phyloP scores from a whole-genome alignment of 1,140 invertebrate genomes.

The Diabrotica virgifera region DNA sequence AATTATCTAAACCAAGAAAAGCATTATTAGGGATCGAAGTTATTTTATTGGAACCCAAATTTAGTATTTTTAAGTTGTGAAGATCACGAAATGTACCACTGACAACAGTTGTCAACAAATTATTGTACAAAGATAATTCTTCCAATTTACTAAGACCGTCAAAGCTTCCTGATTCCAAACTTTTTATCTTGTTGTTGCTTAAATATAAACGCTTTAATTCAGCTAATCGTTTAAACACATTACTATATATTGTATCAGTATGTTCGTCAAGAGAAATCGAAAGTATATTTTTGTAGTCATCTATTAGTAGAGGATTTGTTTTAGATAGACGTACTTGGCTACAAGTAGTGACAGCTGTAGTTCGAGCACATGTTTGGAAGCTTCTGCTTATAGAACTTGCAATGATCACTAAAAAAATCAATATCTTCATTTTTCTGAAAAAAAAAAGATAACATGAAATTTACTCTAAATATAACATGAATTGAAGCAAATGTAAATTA shows the following conservation, averaged over 20 bases:
- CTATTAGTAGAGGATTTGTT: conserved; percentile 15
- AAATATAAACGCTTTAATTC: conserved; percentile 21
- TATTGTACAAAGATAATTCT: conserved; percentile 28
- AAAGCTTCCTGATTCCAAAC: conserved; percentile 23
- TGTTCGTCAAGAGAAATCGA: conserved; percentile 6
- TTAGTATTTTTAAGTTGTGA: conserved; percentile 23
- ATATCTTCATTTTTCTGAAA: background rate
- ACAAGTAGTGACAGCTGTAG: conserved; percentile 23
- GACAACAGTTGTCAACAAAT: conserved; percentile 21
- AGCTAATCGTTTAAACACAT: conserved; percentile 18
- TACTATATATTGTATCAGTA: conserved; percentile 15
- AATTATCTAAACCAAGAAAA: conserved; percentile 18
- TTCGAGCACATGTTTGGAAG: conserved; percentile 19
- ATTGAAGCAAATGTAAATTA: background rate
- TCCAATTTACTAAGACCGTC: conserved; percentile 17
- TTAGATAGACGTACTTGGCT: conserved; percentile 9
- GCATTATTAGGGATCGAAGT: conserved; percentile 16
- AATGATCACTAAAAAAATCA: background rate
- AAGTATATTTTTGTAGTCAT: conserved; percentile 24
- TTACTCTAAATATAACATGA: background rate
- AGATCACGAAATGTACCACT: conserved; percentile 19
- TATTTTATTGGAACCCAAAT: conserved; percentile 31
- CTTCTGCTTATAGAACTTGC: background rate
- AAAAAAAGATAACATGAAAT: background rate
- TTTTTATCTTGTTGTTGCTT: conserved; percentile 24